Base-by-base conservation (phyloP, 2,888 invertebrate genomes). In the Tipula confusa region DNA sequence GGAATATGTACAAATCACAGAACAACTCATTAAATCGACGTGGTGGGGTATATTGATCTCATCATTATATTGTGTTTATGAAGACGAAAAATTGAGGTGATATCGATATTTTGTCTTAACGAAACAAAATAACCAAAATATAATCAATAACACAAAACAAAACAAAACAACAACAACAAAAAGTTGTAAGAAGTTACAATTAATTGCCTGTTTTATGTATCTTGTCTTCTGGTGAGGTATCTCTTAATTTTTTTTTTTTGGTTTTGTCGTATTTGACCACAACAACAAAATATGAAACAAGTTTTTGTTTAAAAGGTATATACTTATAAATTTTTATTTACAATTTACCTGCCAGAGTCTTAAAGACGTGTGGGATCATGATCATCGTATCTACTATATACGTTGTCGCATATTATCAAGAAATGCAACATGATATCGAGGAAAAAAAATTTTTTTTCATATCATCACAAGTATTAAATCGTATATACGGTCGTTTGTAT, bases 21-120 rank as follows among this genome's bases (percentile, higher is more conserved):
- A 64, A 64, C 64, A 64, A 64, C 18, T 64, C 64, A 64, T 11
- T 24, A 64, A 31, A 31, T 31, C 64, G 64, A 64, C 64, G 24
- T 64, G 64, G 64, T 24, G 64, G 64, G 64, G 64, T 64, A 64
- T 64, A 64, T 64, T 64, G 64, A 64, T 64, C 64, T 64, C 64
- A 64, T 64, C 64, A 24, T 24, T 24, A 24, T 24, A 64, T 64
- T 43, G 64, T 64, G 11, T 64, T 64, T 24, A 15, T n/a, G 6
- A 24, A 64, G 24, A 18, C 64, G 64, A 64, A 64, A 64, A 64
- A 64, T 64, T 64, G 24, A 64, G 64, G 64, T 64, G 64, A 64
- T 64, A 64, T 64, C 64, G 64, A 64, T 64, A 64, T 64, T 64
- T 64, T 64, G 11, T 43, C 43, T n/a, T 64, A 64, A 64, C 24